A percentile compares a stretch with the other conserved stretches of the same genome.
Evolutionary conservation across 2,888 invertebrate species (phyloP).

Genomic region (Neoascia interrupta): DNA sequence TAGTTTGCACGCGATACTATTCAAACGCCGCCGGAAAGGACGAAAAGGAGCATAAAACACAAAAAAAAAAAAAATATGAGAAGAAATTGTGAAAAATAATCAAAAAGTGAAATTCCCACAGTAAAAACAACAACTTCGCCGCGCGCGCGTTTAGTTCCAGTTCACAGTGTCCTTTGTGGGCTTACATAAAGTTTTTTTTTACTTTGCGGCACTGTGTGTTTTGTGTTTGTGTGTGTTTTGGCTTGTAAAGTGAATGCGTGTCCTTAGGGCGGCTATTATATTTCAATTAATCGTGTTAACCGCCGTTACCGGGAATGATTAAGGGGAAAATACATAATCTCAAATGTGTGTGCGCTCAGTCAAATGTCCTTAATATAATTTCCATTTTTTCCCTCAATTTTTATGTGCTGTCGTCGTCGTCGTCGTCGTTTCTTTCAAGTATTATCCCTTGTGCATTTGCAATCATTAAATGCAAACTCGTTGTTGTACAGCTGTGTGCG

Average conservation of each 20-base stretch:
- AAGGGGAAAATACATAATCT: constrained; percentile 19
- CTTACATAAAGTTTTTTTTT: too few relatives aligned
- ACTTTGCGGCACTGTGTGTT: too few relatives aligned
- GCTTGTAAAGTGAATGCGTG: constrained; percentile 14
- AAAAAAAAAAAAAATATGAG: not conserved
- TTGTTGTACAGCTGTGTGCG: constrained; percentile 31
- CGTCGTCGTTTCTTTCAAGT: not conserved
- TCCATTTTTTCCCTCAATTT: not conserved
- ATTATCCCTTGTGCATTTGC: constrained; percentile 11
- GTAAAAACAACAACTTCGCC: constrained; percentile 14
- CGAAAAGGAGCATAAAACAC: constrained; percentile 2
- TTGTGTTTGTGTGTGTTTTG: not conserved
- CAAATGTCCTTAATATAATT: constrained; percentile 63
- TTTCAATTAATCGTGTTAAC: constrained; percentile 52
- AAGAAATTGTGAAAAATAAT: not conserved
- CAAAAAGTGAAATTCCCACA: constrained; percentile 43
- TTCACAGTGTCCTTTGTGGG: too few relatives aligned
- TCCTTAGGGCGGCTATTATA: constrained; percentile 43
- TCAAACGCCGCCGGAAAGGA: constrained; percentile 41
- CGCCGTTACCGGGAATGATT: constrained; percentile 29
- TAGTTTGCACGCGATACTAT: constrained; percentile 10
- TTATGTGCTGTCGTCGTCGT: not conserved
- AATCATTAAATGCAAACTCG: constrained; percentile 19
- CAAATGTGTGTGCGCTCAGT: constrained; percentile 11
- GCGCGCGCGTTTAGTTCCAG: constrained; percentile 19